These are phyloP conservation scores for Zele albiditarsus DNA, from an alignment of 2,888 invertebrate genomes.

Conservation along the genomic window DNA sequence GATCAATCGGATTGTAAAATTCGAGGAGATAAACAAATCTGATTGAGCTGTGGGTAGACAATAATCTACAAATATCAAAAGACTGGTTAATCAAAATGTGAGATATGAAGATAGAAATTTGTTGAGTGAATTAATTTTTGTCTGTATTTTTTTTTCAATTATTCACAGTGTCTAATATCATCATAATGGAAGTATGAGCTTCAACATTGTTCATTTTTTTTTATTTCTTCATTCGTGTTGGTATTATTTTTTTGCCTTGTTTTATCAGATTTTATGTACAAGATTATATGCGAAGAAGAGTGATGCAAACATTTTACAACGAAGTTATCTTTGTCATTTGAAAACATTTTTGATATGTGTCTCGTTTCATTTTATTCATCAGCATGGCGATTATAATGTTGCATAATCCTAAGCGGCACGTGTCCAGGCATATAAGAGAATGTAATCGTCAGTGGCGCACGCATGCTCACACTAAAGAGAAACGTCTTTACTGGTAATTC, in stretches of 20 bases:
- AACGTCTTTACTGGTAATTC: constrained; percentile 20
- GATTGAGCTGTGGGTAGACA: neutral
- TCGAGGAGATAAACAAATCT: neutral
- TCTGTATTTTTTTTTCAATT: neutral
- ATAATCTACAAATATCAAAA: constrained; percentile 2
- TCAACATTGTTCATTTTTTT: neutral
- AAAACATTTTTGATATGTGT: constrained; percentile 4
- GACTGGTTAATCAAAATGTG: neutral
- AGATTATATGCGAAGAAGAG: too few species aligned
- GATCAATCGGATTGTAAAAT: neutral
- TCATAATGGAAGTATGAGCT: neutral
- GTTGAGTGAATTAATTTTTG: neutral
- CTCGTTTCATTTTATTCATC: constrained; percentile 23
- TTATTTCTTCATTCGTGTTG: neutral
- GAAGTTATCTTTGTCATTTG: too few species aligned
- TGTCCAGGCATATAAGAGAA: constrained; percentile 41
- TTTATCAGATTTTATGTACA: too few species aligned
- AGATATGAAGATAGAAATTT: neutral
- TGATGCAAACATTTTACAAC: too few species aligned
- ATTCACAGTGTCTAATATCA: neutral
- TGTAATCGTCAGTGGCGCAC: constrained; percentile 42
- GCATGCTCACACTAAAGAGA: constrained; percentile 26
- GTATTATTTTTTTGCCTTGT: neutral
- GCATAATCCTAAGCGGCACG: constrained; percentile 48
- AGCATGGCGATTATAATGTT: constrained; percentile 37